Evolutionary conservation across 2,797 vertebrate species (phyloP).

Genomic region (Gymnoscopelus braueri): DNA sequence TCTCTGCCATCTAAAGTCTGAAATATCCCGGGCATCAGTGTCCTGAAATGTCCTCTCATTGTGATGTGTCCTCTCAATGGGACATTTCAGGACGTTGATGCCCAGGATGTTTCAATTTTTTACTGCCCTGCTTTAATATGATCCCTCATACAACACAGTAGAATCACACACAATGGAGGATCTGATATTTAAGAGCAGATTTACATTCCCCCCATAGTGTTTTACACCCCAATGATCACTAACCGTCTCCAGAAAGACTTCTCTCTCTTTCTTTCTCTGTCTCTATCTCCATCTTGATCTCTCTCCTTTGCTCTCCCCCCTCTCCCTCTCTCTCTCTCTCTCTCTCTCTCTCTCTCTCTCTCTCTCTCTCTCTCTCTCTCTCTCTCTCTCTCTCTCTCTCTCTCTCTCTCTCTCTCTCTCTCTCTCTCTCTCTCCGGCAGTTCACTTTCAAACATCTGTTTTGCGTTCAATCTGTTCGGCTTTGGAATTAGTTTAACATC

Average conservation of each 20-base stretch:
- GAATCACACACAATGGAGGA: constrained; percentile 43
- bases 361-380: background rate
- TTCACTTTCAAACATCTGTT: constrained; percentile 71
- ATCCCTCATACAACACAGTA: constrained; percentile 45
- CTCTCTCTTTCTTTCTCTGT: constrained; percentile 33
- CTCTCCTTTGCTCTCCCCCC: background rate
- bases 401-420: background rate
- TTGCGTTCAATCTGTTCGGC: constrained; percentile 64
- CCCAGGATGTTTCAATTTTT: constrained; percentile 48
- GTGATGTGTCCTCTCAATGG: constrained; percentile 14
- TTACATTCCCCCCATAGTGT: constrained; percentile 62
- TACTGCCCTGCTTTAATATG: constrained; percentile 49
- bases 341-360: background rate
- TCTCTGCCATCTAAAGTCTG: no score
- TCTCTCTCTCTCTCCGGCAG: constrained; percentile 1
- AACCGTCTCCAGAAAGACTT: constrained; percentile 59
- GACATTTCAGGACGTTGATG: constrained; percentile 50
- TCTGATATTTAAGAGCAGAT: constrained; percentile 58
- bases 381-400: background rate
- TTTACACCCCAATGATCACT: constrained; percentile 66
- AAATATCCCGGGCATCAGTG: no score
- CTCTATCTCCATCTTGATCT: background rate
- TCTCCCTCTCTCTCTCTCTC: background rate
- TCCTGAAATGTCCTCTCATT: no score
- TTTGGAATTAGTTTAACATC: constrained; percentile 67